Evolutionary conservation across 2,888 invertebrate species (phyloP), one percentile per base, ranked within the genome.

Genomic region (Melanostoma mellinum): DNA sequence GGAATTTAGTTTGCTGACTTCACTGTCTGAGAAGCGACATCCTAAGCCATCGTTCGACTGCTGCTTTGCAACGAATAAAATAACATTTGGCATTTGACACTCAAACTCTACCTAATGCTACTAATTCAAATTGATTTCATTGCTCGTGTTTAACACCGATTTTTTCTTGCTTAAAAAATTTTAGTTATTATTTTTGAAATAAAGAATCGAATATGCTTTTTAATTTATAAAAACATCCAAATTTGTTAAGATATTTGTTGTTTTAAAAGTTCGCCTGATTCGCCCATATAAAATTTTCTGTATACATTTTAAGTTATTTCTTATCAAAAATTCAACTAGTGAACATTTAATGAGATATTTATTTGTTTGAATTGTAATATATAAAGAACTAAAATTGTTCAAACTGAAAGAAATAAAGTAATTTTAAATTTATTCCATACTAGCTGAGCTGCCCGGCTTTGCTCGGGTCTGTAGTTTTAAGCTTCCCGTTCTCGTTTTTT

Each of bases 61-160:
- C 72, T 77, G 81, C 68, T 82, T 73, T 77, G 77, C 81, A 73
- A 82, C 46, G 36, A 52, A 74, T n/a, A 56, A 87, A 87, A 74
- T 30, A 86, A 87, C 86, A 33, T 35, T 40, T 32, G 30, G 55
- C 55, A 69, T 35, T 38, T 44, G 4, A 44, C 9, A 6, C 5
- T 8, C 35, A 60, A 6, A 32, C 38, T 6, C 38, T 52, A 6
- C 81, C 77, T 68, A 35, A 55, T 63, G 46, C 63, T 77, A 6
- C 42, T 32, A 77, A 32, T 48, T 50, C 35, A 58, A 67, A 72
- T 33, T 61, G 55, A 72, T 78, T 53, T 72, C 53, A 36, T 78
- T 81, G 74, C 40, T 56, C 56, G 48, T 53, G 30, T 56, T 42
- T 74, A 20, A 20, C 20, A 20, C 20, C 20, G 20, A 38, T 46